Evolutionary conservation across 2,797 vertebrate species (phyloP), one percentile per base, ranked within the genome.

Genomic region (Hephaestus fuliginosus): DNA sequence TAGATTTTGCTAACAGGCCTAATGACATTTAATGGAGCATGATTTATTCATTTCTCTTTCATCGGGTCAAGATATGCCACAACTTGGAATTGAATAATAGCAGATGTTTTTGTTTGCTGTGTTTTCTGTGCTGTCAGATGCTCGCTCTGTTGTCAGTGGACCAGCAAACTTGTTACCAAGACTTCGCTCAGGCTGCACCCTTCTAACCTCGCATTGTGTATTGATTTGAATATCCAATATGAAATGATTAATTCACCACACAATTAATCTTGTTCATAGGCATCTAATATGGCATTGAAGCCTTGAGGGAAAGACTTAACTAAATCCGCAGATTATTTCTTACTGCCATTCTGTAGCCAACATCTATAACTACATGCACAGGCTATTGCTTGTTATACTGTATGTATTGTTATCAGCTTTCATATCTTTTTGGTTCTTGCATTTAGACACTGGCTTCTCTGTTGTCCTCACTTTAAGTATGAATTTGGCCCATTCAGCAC

Each of bases 11-110:
- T 94, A 94, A 94, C 88, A 89, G 89, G 89, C 89, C 44, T 93
- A 93, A 93, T 94, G 89, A 90, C 86, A 88, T 95, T 92, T 93
- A 94, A 94, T 95, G 87, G 88, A 90, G 90, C 85, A 84, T 92
- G 90, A 93, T 94, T 94, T 90, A 91, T 95, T 94, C 83, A 93
- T 93, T 92, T 93, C 76, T 87, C 80, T 92, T 86, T 89, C 90
- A 91, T 91, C 89, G 73, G 89, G 91, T 91, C 87, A 93, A 89
- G 92, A 92, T 92, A 90, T 78, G 82, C 79, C 74, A 80, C 86
- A 76, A 83, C 70, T 58, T 88, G 91, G 88, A 89, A 92, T 86
- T 84, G 75, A 89, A 91, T 91, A 91, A 90, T 80, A 83, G 80
- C 90, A 86, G 87, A 87, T 91, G 76, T 86, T 93, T 92, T 86